Percentiles rank a stretch among this genome's conserved stretches.
Conservation (phyloP, 2,797 vertebrate genomes). For the Onychomys leucogaster region DNA sequence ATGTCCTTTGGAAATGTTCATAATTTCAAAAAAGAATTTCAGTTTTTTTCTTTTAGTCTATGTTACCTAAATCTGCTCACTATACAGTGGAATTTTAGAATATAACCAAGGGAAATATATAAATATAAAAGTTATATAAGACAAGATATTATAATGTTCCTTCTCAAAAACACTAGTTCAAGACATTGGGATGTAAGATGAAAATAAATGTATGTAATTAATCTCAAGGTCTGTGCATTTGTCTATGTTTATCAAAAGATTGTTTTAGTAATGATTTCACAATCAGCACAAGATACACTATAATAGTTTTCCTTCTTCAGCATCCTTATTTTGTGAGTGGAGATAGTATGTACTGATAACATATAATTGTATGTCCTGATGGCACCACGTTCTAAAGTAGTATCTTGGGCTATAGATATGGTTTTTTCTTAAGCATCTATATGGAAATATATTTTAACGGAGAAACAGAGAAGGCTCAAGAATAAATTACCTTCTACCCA, state of each 20-base stretch:
- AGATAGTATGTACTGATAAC: not conserved
- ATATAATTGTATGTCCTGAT: not conserved
- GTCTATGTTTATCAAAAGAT: not conserved
- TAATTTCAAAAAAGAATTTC: not conserved
- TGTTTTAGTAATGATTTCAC: not conserved
- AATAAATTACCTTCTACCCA: not conserved
- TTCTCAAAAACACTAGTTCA: not conserved
- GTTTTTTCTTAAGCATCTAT: not conserved
- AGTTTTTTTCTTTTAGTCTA: not conserved
- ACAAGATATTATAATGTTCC: not conserved
- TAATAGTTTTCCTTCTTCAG: not conserved
- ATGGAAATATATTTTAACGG: not conserved
- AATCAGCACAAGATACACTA: not conserved
- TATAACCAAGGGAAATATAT: not conserved
- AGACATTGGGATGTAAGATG: not conserved
- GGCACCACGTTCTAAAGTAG: not conserved
- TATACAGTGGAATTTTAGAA: not conserved
- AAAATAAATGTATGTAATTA: not conserved
- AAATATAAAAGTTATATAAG: not conserved
- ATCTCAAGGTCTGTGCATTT: not conserved
- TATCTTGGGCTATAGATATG: not conserved
- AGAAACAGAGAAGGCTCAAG: not conserved
- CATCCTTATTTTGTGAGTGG: not conserved
- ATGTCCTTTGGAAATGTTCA: constrained; percentile 3
- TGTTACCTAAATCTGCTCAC: not conserved